Percentiles rank a stretch among this genome's conserved stretches.
Conservation (phyloP, 2,888 invertebrate genomes). For the Ypsolopha sequella region DNA sequence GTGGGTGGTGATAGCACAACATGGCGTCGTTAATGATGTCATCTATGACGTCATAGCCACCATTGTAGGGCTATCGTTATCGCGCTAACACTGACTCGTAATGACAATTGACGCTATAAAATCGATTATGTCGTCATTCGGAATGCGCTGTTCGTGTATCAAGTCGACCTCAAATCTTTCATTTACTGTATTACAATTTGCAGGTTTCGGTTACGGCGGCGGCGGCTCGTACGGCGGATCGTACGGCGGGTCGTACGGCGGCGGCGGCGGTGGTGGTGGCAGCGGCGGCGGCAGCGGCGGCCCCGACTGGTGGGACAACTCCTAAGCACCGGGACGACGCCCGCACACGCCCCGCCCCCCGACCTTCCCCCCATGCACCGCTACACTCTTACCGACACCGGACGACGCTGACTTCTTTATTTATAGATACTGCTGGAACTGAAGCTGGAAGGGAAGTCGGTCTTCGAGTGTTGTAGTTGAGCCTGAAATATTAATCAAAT, state of each 20-base stretch:
- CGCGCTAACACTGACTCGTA: too few species aligned
- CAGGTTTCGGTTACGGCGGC: slow-evolving; percentile 52
- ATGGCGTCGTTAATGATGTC: too few species aligned
- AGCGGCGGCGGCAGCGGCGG: slow-evolving; percentile 63
- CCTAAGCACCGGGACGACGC: slow-evolving; percentile 22
- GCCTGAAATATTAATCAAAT: too few species aligned
- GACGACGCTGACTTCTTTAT: background rate
- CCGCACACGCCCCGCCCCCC: slow-evolving; percentile 12
- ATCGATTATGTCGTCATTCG: too few species aligned
- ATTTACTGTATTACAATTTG: background rate
- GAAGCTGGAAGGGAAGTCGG: background rate
- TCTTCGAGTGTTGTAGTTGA: background rate
- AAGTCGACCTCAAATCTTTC: too few species aligned
- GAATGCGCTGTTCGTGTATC: too few species aligned
- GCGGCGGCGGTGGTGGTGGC: slow-evolving; percentile 57
- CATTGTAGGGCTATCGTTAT: too few species aligned
- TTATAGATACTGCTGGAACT: background rate
- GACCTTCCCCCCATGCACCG: slow-evolving; percentile 12
- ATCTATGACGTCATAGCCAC: too few species aligned
- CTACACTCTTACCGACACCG: slow-evolving; percentile 2
- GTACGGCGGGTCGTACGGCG: slow-evolving; percentile 59
- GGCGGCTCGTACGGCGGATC: slow-evolving; percentile 31
- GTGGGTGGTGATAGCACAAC: too few species aligned
- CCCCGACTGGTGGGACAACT: slow-evolving; percentile 59
- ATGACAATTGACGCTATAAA: too few species aligned